Evolutionary conservation across 2,113 vertebrate genomes (phyloP).

Genomic region (Xiphophorus maculatus): DNA sequence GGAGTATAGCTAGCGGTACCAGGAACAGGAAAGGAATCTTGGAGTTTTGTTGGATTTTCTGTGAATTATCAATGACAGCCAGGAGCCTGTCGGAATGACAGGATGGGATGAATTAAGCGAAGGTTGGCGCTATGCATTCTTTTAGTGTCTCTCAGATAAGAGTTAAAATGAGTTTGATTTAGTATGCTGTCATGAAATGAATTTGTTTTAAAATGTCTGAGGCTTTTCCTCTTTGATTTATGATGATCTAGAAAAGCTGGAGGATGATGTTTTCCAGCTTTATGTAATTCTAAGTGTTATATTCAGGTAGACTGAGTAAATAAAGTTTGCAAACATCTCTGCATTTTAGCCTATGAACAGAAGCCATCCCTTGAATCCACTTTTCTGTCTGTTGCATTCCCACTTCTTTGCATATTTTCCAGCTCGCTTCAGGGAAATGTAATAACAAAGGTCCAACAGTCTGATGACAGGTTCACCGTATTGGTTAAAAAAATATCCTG

Average conservation of each 20-base stretch:
- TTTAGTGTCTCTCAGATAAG: conserved; percentile 51
- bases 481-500: conserved; percentile 72
- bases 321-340: background rate
- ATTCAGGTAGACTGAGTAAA: background rate
- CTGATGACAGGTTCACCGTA: conserved; percentile 56
- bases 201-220: background rate
- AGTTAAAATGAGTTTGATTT: conserved; percentile 34
- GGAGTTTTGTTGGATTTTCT: conserved; percentile 67
- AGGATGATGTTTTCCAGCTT: background rate
- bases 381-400: conserved; percentile 5
- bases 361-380: background rate
- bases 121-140: conserved; percentile 65
- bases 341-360: background rate
- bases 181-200: conserved; percentile 8
- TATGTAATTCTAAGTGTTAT: background rate
- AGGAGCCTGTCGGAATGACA: conserved; percentile 69
- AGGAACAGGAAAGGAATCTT: conserved; percentile 74
- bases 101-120: conserved; percentile 70
- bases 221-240: background rate
- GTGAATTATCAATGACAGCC: conserved; percentile 78
- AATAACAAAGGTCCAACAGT: conserved; percentile 38
- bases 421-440: conserved; percentile 46
- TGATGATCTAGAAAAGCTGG: background rate
- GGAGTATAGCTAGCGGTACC: conserved; percentile 63
- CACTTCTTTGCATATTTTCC: conserved; percentile 1